Base-by-base conservation (phyloP, 2,113 vertebrate genomes). In the Actenoides lindsayi region DNA sequence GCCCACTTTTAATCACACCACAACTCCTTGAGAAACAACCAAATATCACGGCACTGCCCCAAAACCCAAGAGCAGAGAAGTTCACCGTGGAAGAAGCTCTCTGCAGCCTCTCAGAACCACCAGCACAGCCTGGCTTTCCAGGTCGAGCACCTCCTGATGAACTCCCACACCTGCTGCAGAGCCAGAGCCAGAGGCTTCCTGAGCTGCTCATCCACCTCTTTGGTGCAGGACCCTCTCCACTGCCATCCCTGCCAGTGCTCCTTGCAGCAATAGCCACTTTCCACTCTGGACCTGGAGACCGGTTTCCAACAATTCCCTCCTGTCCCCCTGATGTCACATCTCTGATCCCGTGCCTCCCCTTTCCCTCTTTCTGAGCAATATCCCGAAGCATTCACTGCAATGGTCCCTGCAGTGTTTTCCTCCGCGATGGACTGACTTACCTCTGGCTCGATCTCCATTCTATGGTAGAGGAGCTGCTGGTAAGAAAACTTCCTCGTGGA, bases 401-500 rank as follows among this genome's bases (percentile, higher is more conserved):
- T 1, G 3, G 4, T 83, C 51, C n/a, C 42, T 50, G 63, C 65
- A 65, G 33, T 13, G 3, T 44, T 53, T 88, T 37, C 51, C 62
- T 92, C 31, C 86, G 37, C 0, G 2, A 28, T 0, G 6, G 31
- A 44, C 19, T 15, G 44, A 96, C 96, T 97, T 96, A 97, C 96
- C 96, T 96, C 54, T 94, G 77, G 42, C 19, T 16, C 0, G 62
- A 54, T 91, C 67, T 91, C 44, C 7, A 20, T 93, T 91, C 91
- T 95, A 83, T 48, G 74, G 83, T 51, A 89, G 74, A 87, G 33
- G 41, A 95, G 39, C 59, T 92, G 89, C 74, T 0, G 74, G 82
- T 50, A 93, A 91, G 91, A 94, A 92, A 94, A 79, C 70, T 76
- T 93, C 87, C 92, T 94, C 0, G 10, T 83, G 76, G 91, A 92